Conservation (phyloP, 2,113 vertebrate genomes). For the Coturnix japonica region DNA sequence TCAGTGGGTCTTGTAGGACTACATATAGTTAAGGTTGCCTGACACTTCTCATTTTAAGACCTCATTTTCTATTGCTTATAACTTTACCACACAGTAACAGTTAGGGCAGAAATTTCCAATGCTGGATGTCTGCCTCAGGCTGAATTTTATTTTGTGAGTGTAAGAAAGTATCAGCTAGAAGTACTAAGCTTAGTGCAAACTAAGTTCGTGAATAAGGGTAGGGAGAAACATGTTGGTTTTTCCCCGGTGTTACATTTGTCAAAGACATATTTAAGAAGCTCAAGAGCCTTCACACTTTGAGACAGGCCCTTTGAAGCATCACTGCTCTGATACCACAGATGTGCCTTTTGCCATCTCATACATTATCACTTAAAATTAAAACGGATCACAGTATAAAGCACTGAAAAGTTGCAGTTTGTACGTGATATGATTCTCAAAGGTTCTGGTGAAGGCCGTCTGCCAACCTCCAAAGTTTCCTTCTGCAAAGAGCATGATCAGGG, state of each 20-base stretch:
- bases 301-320: conserved; percentile 70
- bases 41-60: conserved; percentile 58
- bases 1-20: conserved; percentile 13
- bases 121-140: conserved; percentile 62
- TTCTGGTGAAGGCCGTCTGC: conserved; percentile 44
- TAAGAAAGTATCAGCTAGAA: conserved; percentile 60
- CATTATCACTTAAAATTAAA: conserved; percentile 70
- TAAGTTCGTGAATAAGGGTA: conserved; percentile 61
- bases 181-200: conserved; percentile 24
- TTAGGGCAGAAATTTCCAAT: conserved; percentile 64
- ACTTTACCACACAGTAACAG: conserved; percentile 63
- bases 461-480: conserved; percentile 27
- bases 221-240: conserved; percentile 66
- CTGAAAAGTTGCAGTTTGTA: conserved; percentile 62
- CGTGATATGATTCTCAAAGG: conserved; percentile 59
- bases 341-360: conserved; percentile 71
- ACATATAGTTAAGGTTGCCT: conserved; percentile 47
- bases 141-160: conserved; percentile 59
- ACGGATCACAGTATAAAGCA: conserved; percentile 58
- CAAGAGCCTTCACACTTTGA: conserved; percentile 70
- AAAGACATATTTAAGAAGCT: conserved; percentile 64
- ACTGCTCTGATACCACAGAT: conserved; percentile 70
- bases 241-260: conserved; percentile 54
- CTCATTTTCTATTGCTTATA: conserved; percentile 50
- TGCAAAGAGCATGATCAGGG: background rate